Percentiles rank a stretch among this genome's conserved stretches.
Conservation (phyloP, 2,888 invertebrate species). For the Helicoverpa assulta region DNA sequence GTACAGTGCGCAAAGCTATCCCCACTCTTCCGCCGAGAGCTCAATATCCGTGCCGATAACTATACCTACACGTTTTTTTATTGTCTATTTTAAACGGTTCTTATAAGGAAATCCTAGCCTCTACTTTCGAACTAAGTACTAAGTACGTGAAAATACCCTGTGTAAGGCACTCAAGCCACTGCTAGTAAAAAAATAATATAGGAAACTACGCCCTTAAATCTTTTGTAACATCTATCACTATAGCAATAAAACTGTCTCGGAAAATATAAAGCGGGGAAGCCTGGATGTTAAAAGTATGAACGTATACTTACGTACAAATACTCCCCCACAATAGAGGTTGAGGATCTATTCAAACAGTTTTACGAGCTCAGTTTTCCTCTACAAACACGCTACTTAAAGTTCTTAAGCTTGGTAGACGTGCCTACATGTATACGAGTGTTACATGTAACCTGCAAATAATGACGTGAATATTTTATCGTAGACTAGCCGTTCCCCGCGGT, state of each 20-base stretch:
- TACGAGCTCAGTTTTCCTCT: slow-evolving; percentile 30
- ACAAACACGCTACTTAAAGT: slow-evolving; percentile 32
- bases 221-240: slow-evolving; percentile 34
- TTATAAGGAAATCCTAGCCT: not conserved
- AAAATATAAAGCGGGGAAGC: slow-evolving; percentile 28
- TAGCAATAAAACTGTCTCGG: slow-evolving; percentile 40
- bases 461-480: not conserved
- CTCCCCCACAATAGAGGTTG: slow-evolving; percentile 30
- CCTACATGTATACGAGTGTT: not conserved
- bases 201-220: not conserved
- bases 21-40: too few species aligned
- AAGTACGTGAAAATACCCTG: not conserved
- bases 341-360: slow-evolving; percentile 32
- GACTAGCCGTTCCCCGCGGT: too few species aligned
- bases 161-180: not conserved
- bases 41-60: too few species aligned
- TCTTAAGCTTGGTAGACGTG: slow-evolving; percentile 15
- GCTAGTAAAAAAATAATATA: not conserved
- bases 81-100: not conserved
- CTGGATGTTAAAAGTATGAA: slow-evolving; percentile 18
- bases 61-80: not conserved
- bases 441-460: not conserved
- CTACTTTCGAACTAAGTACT: too few species aligned
- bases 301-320: slow-evolving; percentile 10
- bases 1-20: too few species aligned